Evolutionary conservation across 2,888 invertebrate species (phyloP).

Genomic region (Caenorhabditis wallacei): DNA sequence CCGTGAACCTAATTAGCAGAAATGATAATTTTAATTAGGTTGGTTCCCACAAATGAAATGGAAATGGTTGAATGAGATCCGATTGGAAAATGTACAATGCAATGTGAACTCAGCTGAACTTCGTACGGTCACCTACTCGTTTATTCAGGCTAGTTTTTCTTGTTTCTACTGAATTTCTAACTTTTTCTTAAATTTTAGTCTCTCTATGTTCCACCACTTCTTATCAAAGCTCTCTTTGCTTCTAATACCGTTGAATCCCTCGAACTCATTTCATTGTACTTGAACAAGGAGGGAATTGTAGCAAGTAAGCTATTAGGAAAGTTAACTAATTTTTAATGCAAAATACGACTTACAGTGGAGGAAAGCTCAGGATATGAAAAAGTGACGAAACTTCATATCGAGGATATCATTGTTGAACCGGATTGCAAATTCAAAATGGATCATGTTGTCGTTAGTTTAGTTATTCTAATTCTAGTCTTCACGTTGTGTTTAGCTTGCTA

Average conservation of each 20-base stretch:
- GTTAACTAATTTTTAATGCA: neutral
- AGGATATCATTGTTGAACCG: neutral
- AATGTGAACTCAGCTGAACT: no score
- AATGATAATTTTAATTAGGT: neutral
- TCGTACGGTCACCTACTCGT: no score
- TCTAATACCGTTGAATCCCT: no score
- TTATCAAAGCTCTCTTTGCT: no score
- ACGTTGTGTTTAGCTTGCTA: neutral
- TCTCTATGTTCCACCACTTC: neutral
- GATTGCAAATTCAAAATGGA: neutral
- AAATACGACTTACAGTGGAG: neutral
- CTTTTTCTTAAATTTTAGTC: neutral
- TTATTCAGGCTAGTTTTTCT: no score
- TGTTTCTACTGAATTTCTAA: no score
- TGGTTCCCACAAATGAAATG: neutral
- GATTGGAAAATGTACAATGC: neutral
- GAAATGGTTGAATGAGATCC: neutral
- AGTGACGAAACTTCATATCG: neutral
- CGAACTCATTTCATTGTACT: neutral
- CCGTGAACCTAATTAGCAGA: neutral
- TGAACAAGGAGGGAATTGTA: neutral
- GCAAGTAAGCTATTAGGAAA: neutral
- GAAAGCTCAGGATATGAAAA: neutral
- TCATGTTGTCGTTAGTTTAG: neutral
- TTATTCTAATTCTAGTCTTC: neutral